Evolutionary conservation across 2,888 invertebrate species (phyloP).

Genomic region (Caenorhabditis sp.): DNA sequence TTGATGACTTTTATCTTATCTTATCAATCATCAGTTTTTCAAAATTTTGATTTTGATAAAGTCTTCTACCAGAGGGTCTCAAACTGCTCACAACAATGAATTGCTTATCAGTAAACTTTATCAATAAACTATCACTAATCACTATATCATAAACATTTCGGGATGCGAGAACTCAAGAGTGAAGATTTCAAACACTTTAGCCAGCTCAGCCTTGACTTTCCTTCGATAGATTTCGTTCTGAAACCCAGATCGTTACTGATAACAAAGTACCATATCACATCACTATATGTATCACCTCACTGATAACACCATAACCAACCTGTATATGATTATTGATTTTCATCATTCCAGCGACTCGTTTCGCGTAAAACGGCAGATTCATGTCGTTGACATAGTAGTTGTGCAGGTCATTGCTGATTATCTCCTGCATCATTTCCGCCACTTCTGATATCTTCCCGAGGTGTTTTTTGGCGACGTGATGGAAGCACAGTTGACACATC

Average conservation of each 20-base stretch:
- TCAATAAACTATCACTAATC: too few relatives aligned
- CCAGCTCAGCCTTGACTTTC: constrained; percentile 54
- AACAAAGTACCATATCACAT: too few relatives aligned
- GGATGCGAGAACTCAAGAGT: constrained; percentile 62
- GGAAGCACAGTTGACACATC: constrained; percentile 56
- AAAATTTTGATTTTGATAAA: too few relatives aligned
- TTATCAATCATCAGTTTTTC: too few relatives aligned
- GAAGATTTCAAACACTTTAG: constrained; percentile 67
- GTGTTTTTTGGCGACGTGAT: constrained; percentile 49
- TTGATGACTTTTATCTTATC: too few relatives aligned
- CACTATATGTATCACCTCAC: too few relatives aligned
- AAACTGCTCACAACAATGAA: too few relatives aligned
- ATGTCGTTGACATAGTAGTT: constrained; percentile 54
- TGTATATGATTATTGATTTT: constrained; percentile 66
- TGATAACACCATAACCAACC: too few relatives aligned
- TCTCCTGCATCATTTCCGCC: constrained; percentile 44
- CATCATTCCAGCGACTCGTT: constrained; percentile 63
- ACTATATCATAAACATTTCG: constrained; percentile 30
- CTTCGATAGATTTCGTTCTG: constrained; percentile 58
- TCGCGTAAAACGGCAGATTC: constrained; percentile 59
- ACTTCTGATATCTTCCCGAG: constrained; percentile 30
- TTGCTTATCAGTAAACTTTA: too few relatives aligned
- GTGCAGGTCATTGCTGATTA: constrained; percentile 57
- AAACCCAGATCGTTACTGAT: too few relatives aligned
- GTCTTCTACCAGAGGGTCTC: too few relatives aligned